A percentile compares a stretch with the other conserved stretches of the same genome.
Conservation (phyloP, 2,113 vertebrate genomes). For the Bubo bubo region DNA sequence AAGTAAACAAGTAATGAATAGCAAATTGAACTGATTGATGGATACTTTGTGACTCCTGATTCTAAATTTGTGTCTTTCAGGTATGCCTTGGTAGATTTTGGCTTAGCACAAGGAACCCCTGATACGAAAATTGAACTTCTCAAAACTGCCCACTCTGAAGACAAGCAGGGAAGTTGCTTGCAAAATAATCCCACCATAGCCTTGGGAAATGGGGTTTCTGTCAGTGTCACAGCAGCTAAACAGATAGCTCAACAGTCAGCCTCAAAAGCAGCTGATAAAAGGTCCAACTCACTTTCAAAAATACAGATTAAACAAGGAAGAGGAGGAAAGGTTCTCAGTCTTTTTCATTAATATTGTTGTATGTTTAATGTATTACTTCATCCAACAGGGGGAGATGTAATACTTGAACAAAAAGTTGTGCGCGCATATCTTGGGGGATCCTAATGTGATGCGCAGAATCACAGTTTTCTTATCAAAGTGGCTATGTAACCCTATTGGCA, state of each 20-base stretch:
- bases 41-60: not conserved
- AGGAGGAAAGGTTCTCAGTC: conserved; percentile 82
- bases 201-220: conserved; percentile 70
- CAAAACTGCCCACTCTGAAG: conserved; percentile 84
- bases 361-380: conserved; percentile 23
- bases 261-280: conserved; percentile 79
- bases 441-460: not conserved
- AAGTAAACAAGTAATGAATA: not conserved
- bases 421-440: not conserved
- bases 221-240: conserved; percentile 56
- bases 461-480: not conserved
- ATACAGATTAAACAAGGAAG: conserved; percentile 82
- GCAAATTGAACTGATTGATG: not conserved
- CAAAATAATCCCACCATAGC: conserved; percentile 70
- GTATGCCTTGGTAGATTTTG: conserved; percentile 96
- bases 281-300: conserved; percentile 72
- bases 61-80: conserved; percentile 72
- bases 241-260: conserved; percentile 62
- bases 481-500: not conserved
- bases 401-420: conserved; percentile 6
- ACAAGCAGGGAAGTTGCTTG: conserved; percentile 82
- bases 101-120: conserved; percentile 92
- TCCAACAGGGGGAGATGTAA: conserved; percentile 68
- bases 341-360: conserved; percentile 16
- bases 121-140: conserved; percentile 92